These are phyloP conservation scores for Pseudopipra pipra DNA, from an alignment of 2,113 vertebrate species.

Conservation along the genomic window DNA sequence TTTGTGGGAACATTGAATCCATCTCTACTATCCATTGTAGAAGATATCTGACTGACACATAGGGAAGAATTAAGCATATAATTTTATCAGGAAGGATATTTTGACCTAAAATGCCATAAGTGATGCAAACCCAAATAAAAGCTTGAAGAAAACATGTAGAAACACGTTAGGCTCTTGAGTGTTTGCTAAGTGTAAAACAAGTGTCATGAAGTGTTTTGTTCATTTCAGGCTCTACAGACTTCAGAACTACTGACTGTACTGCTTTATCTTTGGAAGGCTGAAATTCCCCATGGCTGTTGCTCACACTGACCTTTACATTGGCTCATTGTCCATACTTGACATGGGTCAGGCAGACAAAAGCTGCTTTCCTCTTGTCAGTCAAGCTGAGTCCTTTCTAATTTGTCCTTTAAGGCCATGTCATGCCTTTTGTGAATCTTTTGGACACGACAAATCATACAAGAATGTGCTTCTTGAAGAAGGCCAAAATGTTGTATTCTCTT, in stretches of 20 bases:
- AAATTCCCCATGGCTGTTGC: background rate
- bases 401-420: background rate
- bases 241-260: fast-evolving
- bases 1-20: background rate
- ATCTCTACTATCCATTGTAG: background rate
- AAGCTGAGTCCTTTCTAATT: constrained; percentile 15
- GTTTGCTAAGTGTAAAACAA: background rate
- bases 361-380: background rate
- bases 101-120: background rate
- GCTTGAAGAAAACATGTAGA: background rate
- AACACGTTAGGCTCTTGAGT: background rate
- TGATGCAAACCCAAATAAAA: background rate
- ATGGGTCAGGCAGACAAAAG: background rate
- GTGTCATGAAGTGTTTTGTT: background rate
- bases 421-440: background rate
- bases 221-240: background rate
- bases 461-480: background rate
- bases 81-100: background rate
- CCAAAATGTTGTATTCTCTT: background rate
- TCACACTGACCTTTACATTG: constrained; percentile 28
- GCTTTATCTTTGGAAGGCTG: background rate
- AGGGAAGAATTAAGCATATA: background rate
- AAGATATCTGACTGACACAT: background rate
- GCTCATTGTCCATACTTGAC: background rate
- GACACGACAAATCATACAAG: background rate